Conservation (phyloP, 2,888 invertebrate species). For the Ceramica pisi region DNA sequence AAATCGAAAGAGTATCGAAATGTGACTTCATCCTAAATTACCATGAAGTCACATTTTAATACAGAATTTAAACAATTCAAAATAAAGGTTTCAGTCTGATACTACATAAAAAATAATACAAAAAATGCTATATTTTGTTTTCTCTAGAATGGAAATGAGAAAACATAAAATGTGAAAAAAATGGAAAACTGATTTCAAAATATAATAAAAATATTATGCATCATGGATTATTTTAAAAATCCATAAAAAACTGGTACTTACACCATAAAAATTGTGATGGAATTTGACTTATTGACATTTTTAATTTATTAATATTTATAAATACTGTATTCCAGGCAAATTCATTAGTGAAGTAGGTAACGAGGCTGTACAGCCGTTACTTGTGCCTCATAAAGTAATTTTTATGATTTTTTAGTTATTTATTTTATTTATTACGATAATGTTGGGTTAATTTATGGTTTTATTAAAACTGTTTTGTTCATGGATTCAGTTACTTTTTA, state of each 20-base stretch:
- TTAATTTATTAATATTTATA: slow-evolving; percentile 47
- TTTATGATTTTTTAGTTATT: slow-evolving; percentile 51
- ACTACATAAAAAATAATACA: background rate
- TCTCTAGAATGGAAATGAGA: slow-evolving; percentile 6
- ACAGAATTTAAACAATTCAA: slow-evolving; percentile 33
- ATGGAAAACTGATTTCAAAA: slow-evolving; percentile 21
- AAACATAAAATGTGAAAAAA: slow-evolving; percentile 8
- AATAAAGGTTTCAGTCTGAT: slow-evolving; percentile 28
- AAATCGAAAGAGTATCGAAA: slow-evolving; percentile 22
- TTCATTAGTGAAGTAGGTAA: slow-evolving; percentile 32
- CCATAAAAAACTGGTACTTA: slow-evolving; percentile 51
- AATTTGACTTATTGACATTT: slow-evolving; percentile 40
- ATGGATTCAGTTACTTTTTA: slow-evolving; percentile 30
- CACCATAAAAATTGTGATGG: slow-evolving; percentile 44
- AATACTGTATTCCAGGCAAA: slow-evolving; percentile 42
- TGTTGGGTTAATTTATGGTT: slow-evolving; percentile 51
- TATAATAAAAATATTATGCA: slow-evolving; percentile 5
- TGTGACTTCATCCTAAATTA: slow-evolving; percentile 27
- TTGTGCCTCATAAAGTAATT: slow-evolving; percentile 51
- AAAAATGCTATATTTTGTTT: slow-evolving; percentile 14
- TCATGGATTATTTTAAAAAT: slow-evolving; percentile 20
- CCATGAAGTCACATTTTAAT: slow-evolving; percentile 45
- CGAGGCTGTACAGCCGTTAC: slow-evolving; percentile 31
- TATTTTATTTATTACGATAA: slow-evolving; percentile 63
- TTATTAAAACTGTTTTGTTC: slow-evolving; percentile 25